phyloP scores from a whole-genome alignment of 2,113 vertebrate species.

The Phoenicopterus ruber region DNA sequence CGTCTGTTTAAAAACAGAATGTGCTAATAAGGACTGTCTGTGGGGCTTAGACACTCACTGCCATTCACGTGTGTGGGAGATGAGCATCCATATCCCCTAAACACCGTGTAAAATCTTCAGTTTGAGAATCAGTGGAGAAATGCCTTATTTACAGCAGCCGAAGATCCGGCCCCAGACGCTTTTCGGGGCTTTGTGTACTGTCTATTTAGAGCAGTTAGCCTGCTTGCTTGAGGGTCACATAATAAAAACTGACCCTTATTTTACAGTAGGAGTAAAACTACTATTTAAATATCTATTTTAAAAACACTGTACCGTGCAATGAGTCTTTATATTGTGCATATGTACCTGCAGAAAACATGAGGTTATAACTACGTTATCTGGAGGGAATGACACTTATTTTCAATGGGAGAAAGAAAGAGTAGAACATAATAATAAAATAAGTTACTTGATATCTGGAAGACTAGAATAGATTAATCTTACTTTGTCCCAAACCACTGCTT shows the following conservation, averaged over 20 bases:
- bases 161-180: slow-evolving; percentile 57
- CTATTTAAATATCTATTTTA: slow-evolving; percentile 45
- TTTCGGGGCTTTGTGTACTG: slow-evolving; percentile 45
- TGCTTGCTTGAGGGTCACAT: slow-evolving; percentile 48
- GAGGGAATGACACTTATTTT: slow-evolving; percentile 59
- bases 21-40: slow-evolving; percentile 15
- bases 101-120: slow-evolving; percentile 15
- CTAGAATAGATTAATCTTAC: slow-evolving; percentile 55
- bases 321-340: slow-evolving; percentile 68
- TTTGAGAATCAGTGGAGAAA: slow-evolving; percentile 50
- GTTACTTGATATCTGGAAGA: slow-evolving; percentile 69
- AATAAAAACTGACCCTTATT: slow-evolving; percentile 49
- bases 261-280: slow-evolving; percentile 62
- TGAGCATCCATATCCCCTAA: slow-evolving; percentile 59
- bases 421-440: slow-evolving; percentile 61
- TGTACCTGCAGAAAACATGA: slow-evolving; percentile 67
- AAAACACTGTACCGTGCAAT: slow-evolving; percentile 69
- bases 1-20: slow-evolving; percentile 44
- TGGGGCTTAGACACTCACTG: slow-evolving; percentile 28
- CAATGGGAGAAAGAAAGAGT: slow-evolving; percentile 40
- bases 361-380: slow-evolving; percentile 51
- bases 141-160: slow-evolving; percentile 56
- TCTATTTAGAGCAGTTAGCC: slow-evolving; percentile 58
- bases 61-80: not conserved
- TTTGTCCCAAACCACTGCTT: slow-evolving; percentile 51